Percentiles rank a stretch among this genome's conserved stretches.
phyloP scores from a whole-genome alignment of 2,113 vertebrate genomes.

The Holacanthus passer region DNA sequence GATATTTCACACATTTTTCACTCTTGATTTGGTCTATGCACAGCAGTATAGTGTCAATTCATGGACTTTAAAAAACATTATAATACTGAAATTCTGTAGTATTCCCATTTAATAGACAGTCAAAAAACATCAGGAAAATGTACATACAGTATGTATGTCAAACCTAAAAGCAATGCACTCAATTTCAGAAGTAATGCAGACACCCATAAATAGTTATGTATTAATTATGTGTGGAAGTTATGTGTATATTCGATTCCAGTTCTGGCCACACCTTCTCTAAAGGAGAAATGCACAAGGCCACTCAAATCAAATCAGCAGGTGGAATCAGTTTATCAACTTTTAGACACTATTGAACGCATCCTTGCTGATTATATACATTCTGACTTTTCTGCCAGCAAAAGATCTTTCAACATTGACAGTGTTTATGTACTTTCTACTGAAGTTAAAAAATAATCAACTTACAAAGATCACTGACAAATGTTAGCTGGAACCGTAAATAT shows the following conservation, averaged over 20 bases:
- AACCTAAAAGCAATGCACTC: conserved; percentile 74
- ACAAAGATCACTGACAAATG: conserved; percentile 45
- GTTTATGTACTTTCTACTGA: conserved; percentile 38
- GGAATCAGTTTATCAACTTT: conserved; percentile 4
- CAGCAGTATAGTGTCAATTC: neutral
- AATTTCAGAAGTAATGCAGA: conserved; percentile 56
- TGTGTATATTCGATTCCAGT: conserved; percentile 21
- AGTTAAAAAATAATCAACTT: conserved; percentile 28
- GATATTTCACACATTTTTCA: neutral
- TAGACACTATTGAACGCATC: neutral
- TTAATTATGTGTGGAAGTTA: conserved; percentile 27
- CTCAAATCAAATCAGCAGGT: conserved; percentile 11
- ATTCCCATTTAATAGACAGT: conserved; percentile 75
- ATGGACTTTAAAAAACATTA: neutral
- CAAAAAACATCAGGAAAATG: conserved; percentile 62
- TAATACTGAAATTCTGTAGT: conserved; percentile 36
- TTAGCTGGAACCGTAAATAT: conserved; percentile 49
- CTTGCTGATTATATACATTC: neutral
- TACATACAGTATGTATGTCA: conserved; percentile 59
- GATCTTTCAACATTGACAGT: conserved; percentile 38
- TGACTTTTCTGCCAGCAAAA: conserved; percentile 28
- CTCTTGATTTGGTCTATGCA: neutral
- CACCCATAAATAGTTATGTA: conserved; percentile 50
- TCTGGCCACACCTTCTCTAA: conserved; percentile 15
- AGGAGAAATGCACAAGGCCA: conserved; percentile 21